Base-by-base conservation (phyloP, 2,797 vertebrate genomes). In the Orestias chungarensis region DNA sequence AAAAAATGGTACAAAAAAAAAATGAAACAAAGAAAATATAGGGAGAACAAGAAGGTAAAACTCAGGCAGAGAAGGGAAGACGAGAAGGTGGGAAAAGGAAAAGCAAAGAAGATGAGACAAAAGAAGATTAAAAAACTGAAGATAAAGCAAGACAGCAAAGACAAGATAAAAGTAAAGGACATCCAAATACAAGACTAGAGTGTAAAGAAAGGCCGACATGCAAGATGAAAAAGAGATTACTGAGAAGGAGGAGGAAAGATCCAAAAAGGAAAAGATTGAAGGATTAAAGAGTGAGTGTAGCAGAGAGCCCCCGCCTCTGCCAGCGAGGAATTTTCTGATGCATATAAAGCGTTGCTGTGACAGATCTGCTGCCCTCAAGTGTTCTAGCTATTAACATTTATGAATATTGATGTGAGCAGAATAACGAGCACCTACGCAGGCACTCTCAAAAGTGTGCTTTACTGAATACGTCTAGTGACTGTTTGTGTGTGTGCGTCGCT, bases 351-450 rank as follows among this genome's bases (percentile, higher is more conserved):
- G 57, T 68, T 50, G 75, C 84, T 83, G 84, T 29, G 68, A 83
- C 75, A 71, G 80, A 85, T 73, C 81, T 82, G 84, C 78, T 82
- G 84, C 85, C 86, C 86, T 86, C 84, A 79, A 89, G 86, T 84
- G 66, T 68, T 81, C 82, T n/a, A 80, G 84, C 76, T 85, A 89
- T 91, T 85, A 90, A 86, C 87, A 86, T 90, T 83, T 79, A 90
- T 92, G 89, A 90, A 91, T 90, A 89, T 87, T 88, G 82, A 89
- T 89, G 84, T 49, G 29, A 72, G 80, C 52, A 33, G 71, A 66
- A 81, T 80, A 88, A 88, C 47, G 74, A 29, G 70, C 73, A 85
- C 85, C 86, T 85, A 83, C 85, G 61, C 88, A 81, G 67, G 11
- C 71, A 70, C 61, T 84, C 73, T 73, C 64, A 44, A 69, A 18